A percentile compares a stretch with the other conserved stretches of the same genome.
Evolutionary conservation across 2,888 invertebrate species (phyloP).

Genomic region (Andrena dorsata): DNA sequence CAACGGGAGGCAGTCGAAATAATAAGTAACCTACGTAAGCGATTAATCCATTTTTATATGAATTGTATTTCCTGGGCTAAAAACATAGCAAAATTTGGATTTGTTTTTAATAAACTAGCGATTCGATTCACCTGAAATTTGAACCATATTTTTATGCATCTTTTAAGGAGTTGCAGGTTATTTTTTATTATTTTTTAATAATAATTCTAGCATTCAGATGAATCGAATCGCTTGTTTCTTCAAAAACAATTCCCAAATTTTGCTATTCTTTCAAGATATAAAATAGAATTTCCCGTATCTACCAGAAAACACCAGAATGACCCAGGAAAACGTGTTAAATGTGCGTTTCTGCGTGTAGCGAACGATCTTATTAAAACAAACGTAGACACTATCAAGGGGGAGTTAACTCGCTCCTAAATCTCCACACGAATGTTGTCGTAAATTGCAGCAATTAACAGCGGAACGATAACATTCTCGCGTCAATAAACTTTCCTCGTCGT

Average conservation of each 20-base stretch:
- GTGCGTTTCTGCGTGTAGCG: neutral
- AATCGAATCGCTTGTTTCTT: too few species aligned
- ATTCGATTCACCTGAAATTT: too few species aligned
- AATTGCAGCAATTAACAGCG: constrained; percentile 37
- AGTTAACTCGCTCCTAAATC: constrained; percentile 22
- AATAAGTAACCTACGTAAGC: neutral
- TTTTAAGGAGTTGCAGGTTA: too few species aligned
- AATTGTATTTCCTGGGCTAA: neutral
- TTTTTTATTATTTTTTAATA: too few species aligned
- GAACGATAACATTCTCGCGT: neutral
- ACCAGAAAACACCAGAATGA: neutral
- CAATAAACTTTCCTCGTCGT: constrained; percentile 31
- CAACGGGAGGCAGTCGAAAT: neutral
- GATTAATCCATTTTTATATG: neutral
- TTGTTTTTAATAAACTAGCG: too few species aligned
- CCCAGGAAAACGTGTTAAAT: neutral
- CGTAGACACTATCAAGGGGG: constrained; percentile 13
- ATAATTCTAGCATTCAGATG: neutral
- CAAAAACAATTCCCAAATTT: too few species aligned
- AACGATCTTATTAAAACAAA: constrained; percentile 9
- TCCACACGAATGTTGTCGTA: constrained; percentile 15
- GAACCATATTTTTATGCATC: too few species aligned
- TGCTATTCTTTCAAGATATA: neutral
- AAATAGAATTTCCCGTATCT: too few species aligned
- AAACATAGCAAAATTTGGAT: too few species aligned